Base-by-base conservation (phyloP, 2,888 invertebrate species). In the Alentia gelatinosa region DNA sequence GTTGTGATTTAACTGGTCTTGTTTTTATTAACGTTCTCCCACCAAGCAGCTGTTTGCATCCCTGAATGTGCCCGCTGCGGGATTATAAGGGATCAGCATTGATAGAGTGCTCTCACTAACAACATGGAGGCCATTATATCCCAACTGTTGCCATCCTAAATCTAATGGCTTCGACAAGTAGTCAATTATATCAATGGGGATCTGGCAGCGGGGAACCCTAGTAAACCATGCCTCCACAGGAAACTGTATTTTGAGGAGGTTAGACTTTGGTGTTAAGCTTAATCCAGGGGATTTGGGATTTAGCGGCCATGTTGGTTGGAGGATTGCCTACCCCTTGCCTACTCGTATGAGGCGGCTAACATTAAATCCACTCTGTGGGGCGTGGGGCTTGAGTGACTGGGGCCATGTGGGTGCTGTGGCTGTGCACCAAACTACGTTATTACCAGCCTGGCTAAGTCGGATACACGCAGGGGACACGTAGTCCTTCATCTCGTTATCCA, bases 101-200 rank as follows among this genome's bases (percentile, higher is more conserved):
- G 79, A 79, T 79, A 79, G 79, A 79, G 79, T 79, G n/a, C 79
- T 79, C 79, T 37, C 79, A 39, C 37, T 35, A 79, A 39, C 39
- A 79, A 39, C 79, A 26, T 37, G 79, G 79, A 56, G 68, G 26
- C 68, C 68, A 68, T 68, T 68, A 68, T 68, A 30, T 26, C 68
- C 68, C 30, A 68, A 68, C 68, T 68, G 30, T 68, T 68, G 68
- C 68, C 68, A 30, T 26, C 68, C 30, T 68, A 68, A 68, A 68
- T 30, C 68, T 30, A 68, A 68, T 68, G 68, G 68, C 68, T 4
- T 19, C n/a, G 19, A 39, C 79, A 39, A n/a, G 35, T 39, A 39
- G 79, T 79, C 79, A 79, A 79, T 79, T 79, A 79, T 79, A 79
- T 79, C 79, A 79, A 79, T 79, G 79, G 35, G 79, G 35, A 39